These are phyloP conservation scores for Synergus itoensis DNA, from an alignment of 2,888 invertebrate species.

Conservation along the genomic window DNA sequence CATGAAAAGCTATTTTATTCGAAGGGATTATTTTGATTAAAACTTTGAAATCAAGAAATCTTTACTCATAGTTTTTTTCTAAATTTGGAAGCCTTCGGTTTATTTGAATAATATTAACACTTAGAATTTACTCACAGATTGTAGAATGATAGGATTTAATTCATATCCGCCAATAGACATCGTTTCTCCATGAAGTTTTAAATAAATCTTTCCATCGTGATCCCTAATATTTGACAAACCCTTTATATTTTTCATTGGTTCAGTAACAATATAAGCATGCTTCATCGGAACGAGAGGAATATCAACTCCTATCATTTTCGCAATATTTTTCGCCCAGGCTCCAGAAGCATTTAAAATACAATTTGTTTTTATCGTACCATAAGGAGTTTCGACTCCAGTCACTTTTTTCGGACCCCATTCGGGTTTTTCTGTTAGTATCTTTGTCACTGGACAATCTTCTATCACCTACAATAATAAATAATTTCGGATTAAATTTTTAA, in stretches of 20 bases:
- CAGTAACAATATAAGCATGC: conserved; percentile 92
- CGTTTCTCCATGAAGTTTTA: conserved; percentile 90
- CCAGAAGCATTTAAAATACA: conserved; percentile 90
- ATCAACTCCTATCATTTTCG: conserved; percentile 83
- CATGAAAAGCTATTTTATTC: conserved; percentile 31
- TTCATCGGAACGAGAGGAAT: conserved; percentile 91
- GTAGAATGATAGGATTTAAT: conserved; percentile 88
- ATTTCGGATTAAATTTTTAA: background rate
- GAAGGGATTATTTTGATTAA: background rate
- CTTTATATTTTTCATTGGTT: conserved; percentile 86
- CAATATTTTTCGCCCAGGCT: conserved; percentile 90
- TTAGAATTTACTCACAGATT: conserved; percentile 80
- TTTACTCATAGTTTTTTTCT: background rate
- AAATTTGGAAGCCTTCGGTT: too few relatives aligned
- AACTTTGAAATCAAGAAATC: background rate
- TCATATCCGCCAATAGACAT: conserved; percentile 94
- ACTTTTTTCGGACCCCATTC: conserved; percentile 84
- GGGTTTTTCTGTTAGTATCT: conserved; percentile 84
- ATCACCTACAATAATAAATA: conserved; percentile 80
- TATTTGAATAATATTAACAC: too few relatives aligned
- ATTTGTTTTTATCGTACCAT: conserved; percentile 87
- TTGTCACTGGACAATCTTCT: conserved; percentile 87
- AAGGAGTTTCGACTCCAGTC: conserved; percentile 87
- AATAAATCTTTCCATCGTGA: conserved; percentile 90
- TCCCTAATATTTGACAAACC: conserved; percentile 91